Evolutionary conservation across 2,888 invertebrate genomes (phyloP).

Genomic region (Drosophila kuntzei): DNA sequence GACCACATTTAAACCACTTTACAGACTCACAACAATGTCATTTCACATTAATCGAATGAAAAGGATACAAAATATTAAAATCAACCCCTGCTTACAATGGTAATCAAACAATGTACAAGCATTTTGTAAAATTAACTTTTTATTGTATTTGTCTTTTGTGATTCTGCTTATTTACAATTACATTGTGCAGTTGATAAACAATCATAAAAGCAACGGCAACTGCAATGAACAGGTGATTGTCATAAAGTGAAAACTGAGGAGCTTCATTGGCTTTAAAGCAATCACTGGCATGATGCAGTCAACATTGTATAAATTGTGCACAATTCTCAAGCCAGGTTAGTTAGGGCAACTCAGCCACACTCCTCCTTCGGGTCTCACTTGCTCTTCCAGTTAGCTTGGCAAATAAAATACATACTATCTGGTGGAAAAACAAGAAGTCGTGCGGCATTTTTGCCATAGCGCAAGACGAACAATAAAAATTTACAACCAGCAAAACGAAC

Average conservation of each 20-base stretch:
- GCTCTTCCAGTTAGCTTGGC: slow-evolving; percentile 22
- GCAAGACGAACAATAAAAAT: slow-evolving; percentile 73
- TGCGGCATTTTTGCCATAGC: slow-evolving; percentile 51
- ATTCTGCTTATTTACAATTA: slow-evolving; percentile 11
- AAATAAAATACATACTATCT: slow-evolving; percentile 62
- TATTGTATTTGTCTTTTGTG: slow-evolving; percentile 1
- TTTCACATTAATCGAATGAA: slow-evolving; percentile 3
- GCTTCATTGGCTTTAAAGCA: slow-evolving; percentile 47
- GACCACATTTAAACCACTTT: slow-evolving; percentile 3
- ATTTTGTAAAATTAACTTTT: slow-evolving; percentile 15
- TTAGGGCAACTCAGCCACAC: slow-evolving; percentile 20
- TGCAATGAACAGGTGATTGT: slow-evolving; percentile 40
- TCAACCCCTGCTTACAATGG: slow-evolving; percentile 5
- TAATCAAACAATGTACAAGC: slow-evolving; percentile 16
- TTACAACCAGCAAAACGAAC: slow-evolving; percentile 71
- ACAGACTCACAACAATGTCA: slow-evolving; percentile 1
- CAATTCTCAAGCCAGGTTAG: slow-evolving; percentile 31
- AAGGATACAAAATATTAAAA: slow-evolving; percentile 10
- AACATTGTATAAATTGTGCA: slow-evolving; percentile 43
- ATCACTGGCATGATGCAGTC: slow-evolving; percentile 34
- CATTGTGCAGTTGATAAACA: slow-evolving; percentile 16
- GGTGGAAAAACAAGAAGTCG: slow-evolving; percentile 43
- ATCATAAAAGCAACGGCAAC: slow-evolving; percentile 8
- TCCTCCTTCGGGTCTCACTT: neutral
- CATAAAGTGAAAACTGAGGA: slow-evolving; percentile 42